Evolutionary conservation across 1,140 invertebrate genomes (phyloP).

Genomic region (Plectus sambesii): DNA sequence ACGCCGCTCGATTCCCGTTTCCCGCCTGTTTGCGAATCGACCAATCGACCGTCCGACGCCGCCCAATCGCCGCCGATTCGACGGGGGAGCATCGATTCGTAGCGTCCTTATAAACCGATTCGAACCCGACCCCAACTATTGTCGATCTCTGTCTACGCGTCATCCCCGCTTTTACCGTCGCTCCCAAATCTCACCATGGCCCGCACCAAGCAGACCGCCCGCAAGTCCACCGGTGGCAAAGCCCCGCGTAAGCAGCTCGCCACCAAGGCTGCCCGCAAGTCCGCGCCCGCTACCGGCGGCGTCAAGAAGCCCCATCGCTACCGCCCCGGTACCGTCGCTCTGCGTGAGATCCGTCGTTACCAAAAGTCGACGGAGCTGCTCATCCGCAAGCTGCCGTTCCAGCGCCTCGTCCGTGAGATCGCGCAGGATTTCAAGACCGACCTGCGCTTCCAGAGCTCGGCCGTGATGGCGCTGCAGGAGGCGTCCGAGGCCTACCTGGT

Average conservation of each 20-base stretch:
- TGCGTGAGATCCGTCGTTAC: slow-evolving; percentile 53
- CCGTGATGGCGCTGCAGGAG: slow-evolving; percentile 57
- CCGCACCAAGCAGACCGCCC: slow-evolving; percentile 71
- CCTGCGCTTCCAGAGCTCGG: slow-evolving; percentile 66
- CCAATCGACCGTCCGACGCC: no score
- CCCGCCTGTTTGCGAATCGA: no score
- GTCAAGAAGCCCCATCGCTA: slow-evolving; percentile 53
- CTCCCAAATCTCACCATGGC: slow-evolving; percentile 54
- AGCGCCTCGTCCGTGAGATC: slow-evolving; percentile 57
- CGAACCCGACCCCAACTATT: no score
- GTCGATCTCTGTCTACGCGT: slow-evolving; percentile 28
- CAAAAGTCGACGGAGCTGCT: slow-evolving; percentile 63
- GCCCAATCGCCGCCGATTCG: no score
- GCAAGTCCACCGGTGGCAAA: slow-evolving; percentile 53
- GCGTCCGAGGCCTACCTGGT: slow-evolving; percentile 78
- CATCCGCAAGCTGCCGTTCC: slow-evolving; percentile 51
- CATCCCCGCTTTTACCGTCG: slow-evolving; percentile 21
- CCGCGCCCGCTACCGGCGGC: slow-evolving; percentile 26
- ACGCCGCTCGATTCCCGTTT: no score
- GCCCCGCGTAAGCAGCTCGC: slow-evolving; percentile 51
- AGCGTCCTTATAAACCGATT: no score
- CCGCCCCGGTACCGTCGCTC: slow-evolving; percentile 40
- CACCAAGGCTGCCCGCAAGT: slow-evolving; percentile 56
- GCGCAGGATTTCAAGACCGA: slow-evolving; percentile 68
- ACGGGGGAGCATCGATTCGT: no score